phyloP scores from a whole-genome alignment of 2,113 vertebrate species.

The Ailuropoda melanoleuca region DNA sequence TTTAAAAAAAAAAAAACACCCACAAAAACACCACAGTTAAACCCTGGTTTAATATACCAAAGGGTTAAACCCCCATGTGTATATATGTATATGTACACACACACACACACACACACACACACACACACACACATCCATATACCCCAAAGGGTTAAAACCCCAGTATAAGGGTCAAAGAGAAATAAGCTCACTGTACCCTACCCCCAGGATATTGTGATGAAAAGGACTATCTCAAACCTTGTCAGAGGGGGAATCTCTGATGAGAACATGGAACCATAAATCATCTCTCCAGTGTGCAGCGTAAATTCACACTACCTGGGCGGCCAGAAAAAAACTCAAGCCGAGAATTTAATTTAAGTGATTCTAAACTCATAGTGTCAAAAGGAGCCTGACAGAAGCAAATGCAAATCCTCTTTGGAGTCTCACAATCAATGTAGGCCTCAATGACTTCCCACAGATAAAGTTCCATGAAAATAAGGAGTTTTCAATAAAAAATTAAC shows the following conservation, averaged over 20 bases:
- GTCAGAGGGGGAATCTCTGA: not conserved
- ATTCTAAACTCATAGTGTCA: not conserved
- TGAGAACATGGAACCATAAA: not conserved
- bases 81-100: too few relatives aligned
- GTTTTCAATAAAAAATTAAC: slow-evolving; percentile 28
- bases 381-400: not conserved
- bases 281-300: not conserved
- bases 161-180: not conserved
- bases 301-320: slow-evolving; percentile 29
- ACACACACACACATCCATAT: not conserved
- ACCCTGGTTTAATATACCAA: not conserved
- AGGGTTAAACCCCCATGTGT: not conserved
- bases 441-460: not conserved
- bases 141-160: not conserved
- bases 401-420: slow-evolving; percentile 43
- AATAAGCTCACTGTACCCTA: slow-evolving; percentile 2
- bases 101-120: not conserved
- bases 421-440: not conserved
- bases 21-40: not conserved
- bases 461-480: not conserved
- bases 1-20: too few relatives aligned
- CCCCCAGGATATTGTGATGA: not conserved
- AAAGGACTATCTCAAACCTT: not conserved
- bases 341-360: slow-evolving; percentile 4
- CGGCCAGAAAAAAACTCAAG: slow-evolving; percentile 25